Conservation (phyloP, 2,888 invertebrate species). For the Arrhopalites spinosus region DNA sequence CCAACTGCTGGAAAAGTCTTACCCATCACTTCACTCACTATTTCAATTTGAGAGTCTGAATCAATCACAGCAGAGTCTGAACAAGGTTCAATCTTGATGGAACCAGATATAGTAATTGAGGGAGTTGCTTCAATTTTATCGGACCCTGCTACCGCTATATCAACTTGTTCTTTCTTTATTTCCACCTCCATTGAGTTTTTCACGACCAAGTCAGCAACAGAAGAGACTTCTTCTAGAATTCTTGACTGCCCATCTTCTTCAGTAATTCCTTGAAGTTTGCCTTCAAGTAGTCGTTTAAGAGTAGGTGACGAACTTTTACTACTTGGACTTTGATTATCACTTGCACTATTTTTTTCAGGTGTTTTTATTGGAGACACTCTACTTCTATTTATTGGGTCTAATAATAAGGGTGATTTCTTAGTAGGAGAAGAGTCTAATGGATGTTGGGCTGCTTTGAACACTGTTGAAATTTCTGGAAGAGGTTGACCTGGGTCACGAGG, state of each 20-base stretch:
- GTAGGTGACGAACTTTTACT: slow-evolving; percentile 35
- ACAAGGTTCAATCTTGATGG: no score
- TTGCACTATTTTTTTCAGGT: not conserved
- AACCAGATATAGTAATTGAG: no score
- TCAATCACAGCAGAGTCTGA: no score
- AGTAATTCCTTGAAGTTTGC: slow-evolving; percentile 6
- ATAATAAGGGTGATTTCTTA: not conserved
- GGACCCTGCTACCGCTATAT: no score
- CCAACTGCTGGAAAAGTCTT: not conserved
- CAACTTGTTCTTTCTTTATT: slow-evolving; percentile 12
- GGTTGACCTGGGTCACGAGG: slow-evolving; percentile 60
- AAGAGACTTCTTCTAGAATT: not conserved
- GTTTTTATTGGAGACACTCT: not conserved
- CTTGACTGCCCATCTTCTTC: slow-evolving; percentile 18
- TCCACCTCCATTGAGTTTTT: not conserved
- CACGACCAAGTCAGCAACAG: not conserved
- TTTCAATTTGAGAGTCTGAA: not conserved
- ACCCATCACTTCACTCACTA: not conserved
- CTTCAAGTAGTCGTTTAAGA: slow-evolving; percentile 31
- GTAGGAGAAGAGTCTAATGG: not conserved
- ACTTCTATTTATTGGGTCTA: not conserved
- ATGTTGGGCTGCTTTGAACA: slow-evolving; percentile 17
- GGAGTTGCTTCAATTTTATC: no score
- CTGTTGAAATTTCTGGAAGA: slow-evolving; percentile 56
- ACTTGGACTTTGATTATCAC: slow-evolving; percentile 15